Evolutionary conservation across 2,113 vertebrate genomes (phyloP).

Genomic region (Ascaphus truei): DNA sequence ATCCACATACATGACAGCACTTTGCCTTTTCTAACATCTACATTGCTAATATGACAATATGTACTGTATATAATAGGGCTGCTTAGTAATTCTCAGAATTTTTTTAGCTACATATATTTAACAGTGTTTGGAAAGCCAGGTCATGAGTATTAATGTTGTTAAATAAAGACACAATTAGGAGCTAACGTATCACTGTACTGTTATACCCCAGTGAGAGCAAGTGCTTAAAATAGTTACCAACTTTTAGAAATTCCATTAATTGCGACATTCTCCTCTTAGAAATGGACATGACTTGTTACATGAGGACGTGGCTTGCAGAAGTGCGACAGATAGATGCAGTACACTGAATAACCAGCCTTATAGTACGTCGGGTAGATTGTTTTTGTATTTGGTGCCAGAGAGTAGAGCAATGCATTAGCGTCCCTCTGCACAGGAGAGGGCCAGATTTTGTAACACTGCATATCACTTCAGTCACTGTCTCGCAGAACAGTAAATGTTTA

Average conservation of each 20-base stretch:
- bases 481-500: constrained; percentile 25
- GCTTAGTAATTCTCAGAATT: constrained; percentile 15
- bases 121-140: constrained; percentile 21
- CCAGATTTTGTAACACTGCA: background rate
- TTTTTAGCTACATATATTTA: constrained; percentile 32
- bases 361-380: background rate
- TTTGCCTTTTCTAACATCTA: too few relatives aligned
- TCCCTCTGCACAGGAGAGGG: background rate
- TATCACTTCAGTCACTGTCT: background rate
- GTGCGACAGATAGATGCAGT: background rate
- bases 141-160: constrained; percentile 25
- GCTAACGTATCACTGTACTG: background rate
- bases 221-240: background rate
- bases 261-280: background rate
- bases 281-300: constrained; percentile 1
- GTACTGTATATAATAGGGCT: constrained; percentile 5
- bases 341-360: background rate
- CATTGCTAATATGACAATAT: constrained; percentile 19
- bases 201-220: constrained; percentile 6
- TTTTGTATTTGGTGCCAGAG: background rate
- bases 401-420: too few relatives aligned
- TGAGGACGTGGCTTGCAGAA: background rate
- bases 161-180: constrained; percentile 8
- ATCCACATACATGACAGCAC: too few relatives aligned
- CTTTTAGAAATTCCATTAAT: constrained; percentile 11